Evolutionary conservation across 2,888 invertebrate species (phyloP).

Genomic region (Auanema freiburgensis): DNA sequence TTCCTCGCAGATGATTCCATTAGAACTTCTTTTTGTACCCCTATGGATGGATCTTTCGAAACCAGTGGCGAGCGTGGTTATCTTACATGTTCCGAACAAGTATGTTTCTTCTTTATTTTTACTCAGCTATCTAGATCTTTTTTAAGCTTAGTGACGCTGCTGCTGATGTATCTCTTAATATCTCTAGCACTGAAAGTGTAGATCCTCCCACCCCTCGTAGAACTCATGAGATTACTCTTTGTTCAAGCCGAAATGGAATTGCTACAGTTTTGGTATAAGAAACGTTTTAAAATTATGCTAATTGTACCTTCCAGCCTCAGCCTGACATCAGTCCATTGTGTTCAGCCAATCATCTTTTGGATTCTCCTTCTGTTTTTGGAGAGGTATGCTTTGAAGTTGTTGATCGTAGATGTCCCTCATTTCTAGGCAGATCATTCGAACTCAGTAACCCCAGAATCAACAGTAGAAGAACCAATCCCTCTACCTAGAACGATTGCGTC

Average conservation of each 20-base stretch:
- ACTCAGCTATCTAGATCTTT: too few species aligned
- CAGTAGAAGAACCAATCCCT: too few species aligned
- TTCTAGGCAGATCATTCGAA: too few species aligned
- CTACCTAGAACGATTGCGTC: too few species aligned
- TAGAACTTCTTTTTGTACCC: neutral
- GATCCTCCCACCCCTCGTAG: conserved; percentile 2
- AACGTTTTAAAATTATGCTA: too few species aligned
- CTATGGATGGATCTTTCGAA: neutral
- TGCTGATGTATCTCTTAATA: neutral
- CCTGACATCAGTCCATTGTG: conserved; percentile 2
- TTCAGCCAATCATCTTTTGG: neutral
- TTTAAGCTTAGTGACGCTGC: neutral
- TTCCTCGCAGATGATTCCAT: neutral
- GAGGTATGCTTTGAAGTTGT: too few species aligned
- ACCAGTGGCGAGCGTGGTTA: conserved; percentile 1
- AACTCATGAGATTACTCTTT: neutral
- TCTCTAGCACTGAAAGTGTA: neutral
- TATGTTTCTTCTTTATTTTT: neutral
- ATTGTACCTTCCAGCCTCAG: conserved; percentile 2
- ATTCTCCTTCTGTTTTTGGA: too few species aligned
- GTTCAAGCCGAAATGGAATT: neutral
- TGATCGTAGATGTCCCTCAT: too few species aligned
- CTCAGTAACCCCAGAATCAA: too few species aligned
- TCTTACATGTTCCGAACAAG: neutral
- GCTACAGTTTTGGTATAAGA: neutral